Percentiles rank a stretch among this genome's conserved stretches.
Conservation (phyloP, 2,113 vertebrate species). For the Euleptes europaea region DNA sequence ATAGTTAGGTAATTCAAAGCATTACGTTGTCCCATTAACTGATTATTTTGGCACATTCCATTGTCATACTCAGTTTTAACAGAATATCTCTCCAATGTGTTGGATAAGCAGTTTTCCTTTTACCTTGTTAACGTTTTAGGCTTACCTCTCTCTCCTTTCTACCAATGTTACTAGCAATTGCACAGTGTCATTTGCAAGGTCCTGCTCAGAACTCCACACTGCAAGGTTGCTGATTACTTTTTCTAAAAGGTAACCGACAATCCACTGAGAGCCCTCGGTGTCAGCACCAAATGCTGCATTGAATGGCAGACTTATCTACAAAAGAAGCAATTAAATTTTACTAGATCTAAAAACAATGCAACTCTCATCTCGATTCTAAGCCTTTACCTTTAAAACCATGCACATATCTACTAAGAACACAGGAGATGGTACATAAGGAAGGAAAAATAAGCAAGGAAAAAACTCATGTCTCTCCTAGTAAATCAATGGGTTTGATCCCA, state of each 20-base stretch:
- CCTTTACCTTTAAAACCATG: neutral
- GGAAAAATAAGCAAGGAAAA: neutral
- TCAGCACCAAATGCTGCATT: slow-evolving; percentile 95
- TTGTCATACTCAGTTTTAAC: neutral
- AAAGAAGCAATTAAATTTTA: slow-evolving; percentile 59
- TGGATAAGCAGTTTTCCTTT: neutral
- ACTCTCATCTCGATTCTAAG: slow-evolving; percentile 7
- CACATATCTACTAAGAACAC: too few species aligned
- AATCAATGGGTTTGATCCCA: too few species aligned
- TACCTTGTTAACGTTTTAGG: neutral
- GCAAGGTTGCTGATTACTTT: slow-evolving; percentile 98
- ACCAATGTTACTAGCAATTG: slow-evolving; percentile 96
- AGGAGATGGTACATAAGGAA: neutral
- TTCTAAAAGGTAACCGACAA: slow-evolving; percentile 97
- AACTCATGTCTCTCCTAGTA: neutral
- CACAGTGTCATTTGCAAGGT: slow-evolving; percentile 95
- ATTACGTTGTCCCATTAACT: neutral
- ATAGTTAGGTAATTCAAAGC: neutral
- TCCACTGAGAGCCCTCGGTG: slow-evolving; percentile 97
- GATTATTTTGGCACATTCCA: slow-evolving; percentile 1
- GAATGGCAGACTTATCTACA: slow-evolving; percentile 93
- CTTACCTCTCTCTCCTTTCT: slow-evolving; percentile 93
- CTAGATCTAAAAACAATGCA: slow-evolving; percentile 44
- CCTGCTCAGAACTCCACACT: slow-evolving; percentile 96
- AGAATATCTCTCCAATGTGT: neutral